Conservation (phyloP, 37 sponge, comb jelly and placozoan genomes). For the Mnemiopsis leidyi region DNA sequence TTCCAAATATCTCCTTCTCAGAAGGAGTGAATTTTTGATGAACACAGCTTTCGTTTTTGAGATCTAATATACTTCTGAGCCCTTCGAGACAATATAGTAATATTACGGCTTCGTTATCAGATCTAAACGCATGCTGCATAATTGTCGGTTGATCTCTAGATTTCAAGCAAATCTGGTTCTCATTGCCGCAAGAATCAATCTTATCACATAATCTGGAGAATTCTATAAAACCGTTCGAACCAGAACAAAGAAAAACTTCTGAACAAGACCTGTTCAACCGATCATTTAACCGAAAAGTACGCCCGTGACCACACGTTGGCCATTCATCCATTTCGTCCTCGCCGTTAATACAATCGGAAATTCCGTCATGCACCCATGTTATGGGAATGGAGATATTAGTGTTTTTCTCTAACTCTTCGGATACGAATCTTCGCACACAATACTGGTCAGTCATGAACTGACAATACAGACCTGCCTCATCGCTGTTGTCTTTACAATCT, state of each 20-base stretch:
- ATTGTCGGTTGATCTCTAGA: neutral
- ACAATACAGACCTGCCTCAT: neutral
- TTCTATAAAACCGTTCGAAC: neutral
- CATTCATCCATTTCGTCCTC: neutral
- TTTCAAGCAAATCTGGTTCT: neutral
- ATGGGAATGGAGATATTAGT: neutral
- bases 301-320: neutral
- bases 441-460: neutral
- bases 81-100: neutral
- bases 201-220: neutral
- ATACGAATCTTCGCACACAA: neutral
- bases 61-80: neutral
- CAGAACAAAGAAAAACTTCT: neutral
- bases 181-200: neutral
- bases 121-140: neutral
- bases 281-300: neutral
- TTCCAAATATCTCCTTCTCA: neutral
- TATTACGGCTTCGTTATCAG: neutral
- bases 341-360: neutral
- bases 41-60: neutral
- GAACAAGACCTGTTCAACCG: neutral
- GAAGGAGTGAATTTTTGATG: neutral
- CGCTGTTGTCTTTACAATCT: neutral
- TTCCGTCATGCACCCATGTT: neutral
- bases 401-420: neutral